Evolutionary conservation across 2,797 vertebrate genomes (phyloP).

Genomic region (Chrosomus eos): DNA sequence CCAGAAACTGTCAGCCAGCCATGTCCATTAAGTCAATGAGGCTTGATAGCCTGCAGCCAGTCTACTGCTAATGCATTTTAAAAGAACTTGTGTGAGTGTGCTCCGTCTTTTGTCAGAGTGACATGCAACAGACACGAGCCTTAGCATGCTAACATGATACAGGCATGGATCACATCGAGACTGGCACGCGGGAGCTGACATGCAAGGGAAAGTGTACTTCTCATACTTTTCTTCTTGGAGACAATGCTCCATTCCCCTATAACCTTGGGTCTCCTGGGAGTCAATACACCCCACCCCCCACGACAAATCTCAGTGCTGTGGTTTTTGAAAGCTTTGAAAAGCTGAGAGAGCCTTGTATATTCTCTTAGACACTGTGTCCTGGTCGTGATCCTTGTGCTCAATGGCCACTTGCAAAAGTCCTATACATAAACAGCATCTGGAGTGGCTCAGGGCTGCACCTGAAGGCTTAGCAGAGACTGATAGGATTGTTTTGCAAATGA

Average conservation of each 20-base stretch:
- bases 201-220: slow-evolving; percentile 22
- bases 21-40: slow-evolving; percentile 60
- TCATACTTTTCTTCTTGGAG: slow-evolving; percentile 11
- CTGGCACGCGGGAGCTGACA: not conserved
- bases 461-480: slow-evolving; percentile 47
- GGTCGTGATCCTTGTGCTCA: slow-evolving; percentile 42
- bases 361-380: slow-evolving; percentile 44
- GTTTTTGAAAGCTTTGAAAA: slow-evolving; percentile 24
- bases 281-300: not conserved
- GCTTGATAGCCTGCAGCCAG: slow-evolving; percentile 64
- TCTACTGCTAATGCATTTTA: slow-evolving; percentile 55
- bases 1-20: slow-evolving; percentile 54
- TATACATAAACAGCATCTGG: slow-evolving; percentile 43
- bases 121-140: slow-evolving; percentile 47
- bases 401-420: slow-evolving; percentile 36
- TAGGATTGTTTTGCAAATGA: slow-evolving; percentile 59
- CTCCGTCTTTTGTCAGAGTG: slow-evolving; percentile 42
- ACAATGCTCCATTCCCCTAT: slow-evolving; percentile 17
- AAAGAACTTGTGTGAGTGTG: slow-evolving; percentile 38
- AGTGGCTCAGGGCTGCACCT: slow-evolving; percentile 48
- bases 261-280: slow-evolving; percentile 42
- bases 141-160: slow-evolving; percentile 38
- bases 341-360: slow-evolving; percentile 27
- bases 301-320: slow-evolving; percentile 11
- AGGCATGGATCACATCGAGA: slow-evolving; percentile 23